Percentiles rank a stretch among this genome's conserved stretches.
Conservation (phyloP, 2,797 vertebrate species). For the Helostoma temminkii region DNA sequence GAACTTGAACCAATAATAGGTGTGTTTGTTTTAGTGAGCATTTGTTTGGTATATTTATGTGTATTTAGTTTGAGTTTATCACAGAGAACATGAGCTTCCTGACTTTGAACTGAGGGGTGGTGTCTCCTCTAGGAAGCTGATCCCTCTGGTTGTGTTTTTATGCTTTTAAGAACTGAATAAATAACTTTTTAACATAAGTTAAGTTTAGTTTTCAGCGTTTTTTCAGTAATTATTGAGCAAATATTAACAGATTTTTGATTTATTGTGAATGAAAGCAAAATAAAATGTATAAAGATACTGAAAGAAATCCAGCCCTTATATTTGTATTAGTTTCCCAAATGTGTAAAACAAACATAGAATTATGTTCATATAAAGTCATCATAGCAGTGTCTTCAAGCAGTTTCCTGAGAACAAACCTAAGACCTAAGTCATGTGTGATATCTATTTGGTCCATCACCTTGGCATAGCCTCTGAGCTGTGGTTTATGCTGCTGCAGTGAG, state of each 20-base stretch:
- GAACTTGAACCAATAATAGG: conserved; percentile 3
- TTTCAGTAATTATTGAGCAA: no score
- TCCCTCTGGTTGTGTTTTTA: not conserved
- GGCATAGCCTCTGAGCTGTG: not conserved
- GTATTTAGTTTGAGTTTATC: conserved; percentile 11
- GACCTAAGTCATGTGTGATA: not conserved
- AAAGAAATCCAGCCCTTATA: no score
- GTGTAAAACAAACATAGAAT: no score
- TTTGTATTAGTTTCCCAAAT: no score
- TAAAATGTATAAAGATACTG: no score
- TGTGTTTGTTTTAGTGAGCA: not conserved
- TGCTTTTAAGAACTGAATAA: no score
- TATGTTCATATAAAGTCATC: no score
- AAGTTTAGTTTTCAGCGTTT: no score
- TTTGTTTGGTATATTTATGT: conserved; percentile 16
- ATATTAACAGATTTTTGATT: no score
- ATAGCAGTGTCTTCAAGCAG: no score
- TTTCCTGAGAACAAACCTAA: not conserved
- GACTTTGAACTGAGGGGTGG: conserved; percentile 13
- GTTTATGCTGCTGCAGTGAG: conserved; percentile 4
- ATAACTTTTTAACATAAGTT: no score
- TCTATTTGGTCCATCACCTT: not conserved
- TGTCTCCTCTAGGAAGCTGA: not conserved
- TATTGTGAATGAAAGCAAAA: no score
- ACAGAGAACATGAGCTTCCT: not conserved